Evolutionary conservation across 2,113 vertebrate species (phyloP).

Genomic region (Vombatus ursinus): DNA sequence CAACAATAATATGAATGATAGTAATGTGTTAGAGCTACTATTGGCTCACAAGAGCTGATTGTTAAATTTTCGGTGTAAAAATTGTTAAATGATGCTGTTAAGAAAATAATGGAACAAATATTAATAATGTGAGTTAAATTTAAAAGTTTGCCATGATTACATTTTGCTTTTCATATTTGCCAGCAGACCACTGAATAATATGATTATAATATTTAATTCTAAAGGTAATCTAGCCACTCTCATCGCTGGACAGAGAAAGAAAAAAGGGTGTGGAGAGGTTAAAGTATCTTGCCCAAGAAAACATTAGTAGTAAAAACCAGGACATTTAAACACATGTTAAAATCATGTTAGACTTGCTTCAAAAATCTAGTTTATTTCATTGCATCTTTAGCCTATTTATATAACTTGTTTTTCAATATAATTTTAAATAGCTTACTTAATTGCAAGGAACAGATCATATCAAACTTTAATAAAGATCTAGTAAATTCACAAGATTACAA

Average conservation of each 20-base stretch:
- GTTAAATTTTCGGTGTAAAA: neutral
- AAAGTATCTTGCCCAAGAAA: neutral
- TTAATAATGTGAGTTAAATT: too few species aligned
- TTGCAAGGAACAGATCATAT: neutral
- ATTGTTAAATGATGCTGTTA: neutral
- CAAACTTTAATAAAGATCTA: neutral
- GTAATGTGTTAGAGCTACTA: neutral
- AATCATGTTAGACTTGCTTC: neutral
- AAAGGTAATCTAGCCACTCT: neutral
- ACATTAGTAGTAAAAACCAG: neutral
- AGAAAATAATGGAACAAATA: too few species aligned
- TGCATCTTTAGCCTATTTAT: neutral
- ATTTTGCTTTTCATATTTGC: neutral
- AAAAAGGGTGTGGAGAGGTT: neutral
- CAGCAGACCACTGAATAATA: neutral
- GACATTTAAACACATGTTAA: neutral
- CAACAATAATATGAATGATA: neutral
- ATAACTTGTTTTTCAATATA: neutral
- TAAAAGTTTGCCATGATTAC: neutral
- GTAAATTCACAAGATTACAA: neutral
- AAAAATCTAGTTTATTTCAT: neutral
- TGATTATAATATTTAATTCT: neutral
- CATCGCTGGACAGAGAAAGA: neutral
- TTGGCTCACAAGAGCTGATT: neutral
- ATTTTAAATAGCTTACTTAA: neutral